Base-by-base conservation (phyloP, 2,113 vertebrate genomes). In the Lonchura striata region DNA sequence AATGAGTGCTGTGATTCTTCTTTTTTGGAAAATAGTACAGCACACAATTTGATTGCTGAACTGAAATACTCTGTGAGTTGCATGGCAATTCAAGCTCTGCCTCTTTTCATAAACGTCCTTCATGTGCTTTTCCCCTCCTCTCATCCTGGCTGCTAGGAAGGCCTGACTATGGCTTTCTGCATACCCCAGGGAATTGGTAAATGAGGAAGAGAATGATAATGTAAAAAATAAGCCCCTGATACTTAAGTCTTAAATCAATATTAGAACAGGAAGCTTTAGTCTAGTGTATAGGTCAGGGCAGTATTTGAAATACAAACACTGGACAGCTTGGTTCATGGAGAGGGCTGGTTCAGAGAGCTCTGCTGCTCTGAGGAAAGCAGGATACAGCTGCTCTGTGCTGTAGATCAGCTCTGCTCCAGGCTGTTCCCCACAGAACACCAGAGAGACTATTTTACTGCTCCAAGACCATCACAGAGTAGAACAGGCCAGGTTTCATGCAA, bases 261-360 rank as follows among this genome's bases (percentile, higher is more conserved):
- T 64, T 92, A 56, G 72, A 96, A 70, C 59, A 92, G 94, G 91
- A 96, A 95, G 77, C 64, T 88, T 92, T 78, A 68, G 82, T 83
- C 41, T 65, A 53, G 18, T 63, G 63, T 65, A 93, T 49, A 82
- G 75, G 66, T 88, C 85, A 92, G 66, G 37, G 59, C 57, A 93
- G 46, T 49, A 94, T 59, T 18, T 80, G 86, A 93, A 93, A 78
- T 35, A 70, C 42, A 80, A 93, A 94, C 65, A 84, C 24, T 4
- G 15, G 25, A 49, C 59, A 91, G 44, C 77, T 72, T 88, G 85
- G 83, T 88, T 86, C 54, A 46, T 8, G 35, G 41, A 68, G 57
- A 69, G 54, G 41, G 59, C 57, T 92, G 82, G 69, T 78, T 90
- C 44, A 50, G 83, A 79, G 35, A 46, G 54, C 54, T 49, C 46